Evolutionary conservation across 1,140 invertebrate species (phyloP), one percentile per base, ranked within the genome.

Genomic region (Agraylea sexmaculata): DNA sequence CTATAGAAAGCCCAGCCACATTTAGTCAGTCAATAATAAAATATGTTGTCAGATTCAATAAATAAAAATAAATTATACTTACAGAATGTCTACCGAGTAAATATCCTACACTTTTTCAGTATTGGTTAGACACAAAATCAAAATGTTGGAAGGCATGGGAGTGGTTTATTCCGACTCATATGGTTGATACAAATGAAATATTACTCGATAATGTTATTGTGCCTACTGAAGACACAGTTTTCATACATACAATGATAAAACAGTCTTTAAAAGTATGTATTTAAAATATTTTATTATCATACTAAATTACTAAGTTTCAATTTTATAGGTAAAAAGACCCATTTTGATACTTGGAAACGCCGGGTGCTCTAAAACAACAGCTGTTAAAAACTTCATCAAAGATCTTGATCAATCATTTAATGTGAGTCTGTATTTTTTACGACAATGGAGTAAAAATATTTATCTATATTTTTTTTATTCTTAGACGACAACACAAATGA

Each of bases 361-460:
- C 3, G 87, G 87, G 4, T 88, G 87, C 25, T 89, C 87, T 0
- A 93, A 94, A 68, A 88, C 87, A 2, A 86, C 88, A 1, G 87
- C 87, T 27, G 81, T 87, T 40, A 73, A 77, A 43, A 78, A 87
- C 53, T 91, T 87, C 65, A 60, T 91, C 15, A 68, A 77, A 45
- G 72, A 73, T 25, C 55, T 92, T 13, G 71, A 81, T 53, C 44
- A 68, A 3, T 71, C 78, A 42, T 68, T 65, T 60, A 83, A 79
- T 65, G 83, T 87, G 62, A 75, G 72, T 68, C 40, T 30, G 19
- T 31, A 11, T 29, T 5, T 37, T 21, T 7, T 22, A 27, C 3
- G 25, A 4, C 18, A 30, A 30, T 7, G 10, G 21, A 17, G 17
- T 31, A 31, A 29, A 25, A 36, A 41, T 10, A 23, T 43, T 38